phyloP scores from a whole-genome alignment of 2,113 vertebrate genomes.

The Cichladusa arquata region DNA sequence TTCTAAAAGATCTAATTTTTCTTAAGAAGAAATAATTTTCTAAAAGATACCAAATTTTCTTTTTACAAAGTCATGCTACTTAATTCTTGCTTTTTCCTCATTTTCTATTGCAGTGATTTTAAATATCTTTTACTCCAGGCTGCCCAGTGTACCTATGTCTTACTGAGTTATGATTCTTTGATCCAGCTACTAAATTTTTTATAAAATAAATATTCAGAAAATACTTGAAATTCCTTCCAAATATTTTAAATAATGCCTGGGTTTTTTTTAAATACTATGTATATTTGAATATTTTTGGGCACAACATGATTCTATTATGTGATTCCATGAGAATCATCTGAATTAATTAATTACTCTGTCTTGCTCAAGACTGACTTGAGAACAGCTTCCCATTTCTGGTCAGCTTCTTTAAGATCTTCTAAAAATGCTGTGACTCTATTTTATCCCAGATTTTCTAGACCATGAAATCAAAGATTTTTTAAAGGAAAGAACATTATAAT shows the following conservation, averaged over 20 bases:
- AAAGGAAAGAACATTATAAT: not conserved
- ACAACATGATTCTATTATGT: not conserved
- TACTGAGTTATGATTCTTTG: not conserved
- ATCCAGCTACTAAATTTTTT: not conserved
- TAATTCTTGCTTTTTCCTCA: not conserved
- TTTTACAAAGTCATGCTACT: not conserved
- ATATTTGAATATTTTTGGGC: not conserved
- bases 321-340: not conserved
- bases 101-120: not conserved
- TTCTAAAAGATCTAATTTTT: not conserved
- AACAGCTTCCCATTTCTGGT: not conserved
- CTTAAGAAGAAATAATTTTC: not conserved
- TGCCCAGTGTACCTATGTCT: not conserved
- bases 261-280: not conserved
- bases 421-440: not conserved
- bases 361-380: not conserved
- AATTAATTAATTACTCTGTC: not conserved
- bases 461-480: not conserved
- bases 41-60: not conserved
- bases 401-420: not conserved
- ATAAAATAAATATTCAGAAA: not conserved
- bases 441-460: not conserved
- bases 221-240: not conserved
- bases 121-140: not conserved
- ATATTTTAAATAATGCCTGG: not conserved